These are phyloP conservation scores for Patagioenas fasciata DNA, from an alignment of 2,113 vertebrate species.

Conservation along the genomic window DNA sequence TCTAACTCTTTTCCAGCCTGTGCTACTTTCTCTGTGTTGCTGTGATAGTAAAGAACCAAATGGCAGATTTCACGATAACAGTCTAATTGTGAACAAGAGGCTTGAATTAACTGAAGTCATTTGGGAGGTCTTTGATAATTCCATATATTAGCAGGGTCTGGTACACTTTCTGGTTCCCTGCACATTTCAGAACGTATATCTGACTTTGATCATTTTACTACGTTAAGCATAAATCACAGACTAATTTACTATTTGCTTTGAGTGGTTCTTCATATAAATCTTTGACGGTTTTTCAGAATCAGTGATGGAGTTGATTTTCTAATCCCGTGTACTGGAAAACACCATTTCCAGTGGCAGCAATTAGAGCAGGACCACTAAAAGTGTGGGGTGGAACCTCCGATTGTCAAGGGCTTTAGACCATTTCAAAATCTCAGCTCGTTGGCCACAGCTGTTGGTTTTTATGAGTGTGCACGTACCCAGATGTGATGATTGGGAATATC, in stretches of 20 bases:
- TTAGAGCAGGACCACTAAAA: neutral
- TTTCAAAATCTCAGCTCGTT: neutral
- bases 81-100: constrained; percentile 60
- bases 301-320: constrained; percentile 25
- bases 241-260: constrained; percentile 67
- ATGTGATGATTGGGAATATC: neutral
- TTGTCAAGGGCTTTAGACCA: neutral
- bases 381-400: neutral
- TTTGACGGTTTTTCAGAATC: constrained; percentile 39
- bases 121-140: constrained; percentile 70
- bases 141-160: constrained; percentile 38
- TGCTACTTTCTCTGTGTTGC: constrained; percentile 41
- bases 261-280: constrained; percentile 13
- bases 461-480: neutral
- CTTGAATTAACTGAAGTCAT: constrained; percentile 63
- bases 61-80: constrained; percentile 51
- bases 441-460: neutral
- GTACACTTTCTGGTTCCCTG: constrained; percentile 47
- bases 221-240: constrained; percentile 58
- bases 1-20: constrained; percentile 9
- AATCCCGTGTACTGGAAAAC: neutral
- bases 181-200: constrained; percentile 42
- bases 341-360: neutral
- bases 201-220: constrained; percentile 64
- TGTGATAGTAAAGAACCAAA: constrained; percentile 27